These are phyloP conservation scores for Conus betulinus DNA, from an alignment of 1,140 invertebrate species.

Conservation along the genomic window DNA sequence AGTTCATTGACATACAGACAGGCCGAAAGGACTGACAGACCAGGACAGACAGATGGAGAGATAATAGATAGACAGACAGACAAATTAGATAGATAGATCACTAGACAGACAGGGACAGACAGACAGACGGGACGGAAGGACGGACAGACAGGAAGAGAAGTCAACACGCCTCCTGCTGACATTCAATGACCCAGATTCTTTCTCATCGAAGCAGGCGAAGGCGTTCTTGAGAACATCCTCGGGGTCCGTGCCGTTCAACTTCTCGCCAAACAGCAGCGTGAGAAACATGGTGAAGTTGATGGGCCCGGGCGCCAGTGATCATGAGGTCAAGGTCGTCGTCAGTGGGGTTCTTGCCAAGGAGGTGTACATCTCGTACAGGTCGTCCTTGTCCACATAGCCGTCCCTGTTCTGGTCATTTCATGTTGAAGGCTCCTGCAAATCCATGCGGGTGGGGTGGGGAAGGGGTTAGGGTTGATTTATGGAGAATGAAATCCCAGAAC, in stretches of 20 bases:
- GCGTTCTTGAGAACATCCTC: conserved; percentile 81
- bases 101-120: not conserved
- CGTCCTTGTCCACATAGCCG: conserved; percentile 99
- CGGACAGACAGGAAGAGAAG: not conserved
- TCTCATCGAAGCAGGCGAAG: conserved; percentile 80
- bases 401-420: conserved; percentile 97
- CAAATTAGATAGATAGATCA: not conserved
- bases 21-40: too few relatives aligned
- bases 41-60: not conserved
- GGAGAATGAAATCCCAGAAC: too few relatives aligned
- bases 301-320: conserved; percentile 81
- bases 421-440: conserved; percentile 99
- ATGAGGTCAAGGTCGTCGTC: conserved; percentile 79
- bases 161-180: too few relatives aligned
- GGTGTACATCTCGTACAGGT: conserved; percentile 99
- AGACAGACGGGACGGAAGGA: too few relatives aligned
- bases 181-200: conserved; percentile 73
- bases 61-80: not conserved
- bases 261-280: conserved; percentile 81
- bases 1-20: too few relatives aligned
- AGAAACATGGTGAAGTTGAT: conserved; percentile 83
- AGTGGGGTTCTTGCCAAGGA: conserved; percentile 84
- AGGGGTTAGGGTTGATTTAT: too few relatives aligned
- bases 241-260: conserved; percentile 80
- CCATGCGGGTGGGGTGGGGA: not conserved